Conservation (phyloP, 2,797 vertebrate species). For the Gymnothorax javanicus region DNA sequence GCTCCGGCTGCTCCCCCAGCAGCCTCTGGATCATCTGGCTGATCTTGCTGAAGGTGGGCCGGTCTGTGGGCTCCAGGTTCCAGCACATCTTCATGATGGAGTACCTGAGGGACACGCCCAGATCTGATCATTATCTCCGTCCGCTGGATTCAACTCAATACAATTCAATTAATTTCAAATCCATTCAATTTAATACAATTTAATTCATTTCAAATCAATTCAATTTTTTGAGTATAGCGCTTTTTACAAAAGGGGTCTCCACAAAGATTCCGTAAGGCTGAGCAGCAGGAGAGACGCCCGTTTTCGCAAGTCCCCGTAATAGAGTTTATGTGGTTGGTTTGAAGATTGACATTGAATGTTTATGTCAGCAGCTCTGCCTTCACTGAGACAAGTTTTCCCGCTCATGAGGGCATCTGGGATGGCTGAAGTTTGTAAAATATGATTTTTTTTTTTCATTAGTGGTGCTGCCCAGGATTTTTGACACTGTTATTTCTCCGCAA, state of each 20-base stretch:
- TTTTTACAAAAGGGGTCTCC: not conserved
- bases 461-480: not conserved
- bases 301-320: too few relatives aligned
- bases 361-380: not conserved
- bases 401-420: not conserved
- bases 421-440: not conserved
- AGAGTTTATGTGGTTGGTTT: not conserved
- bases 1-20: slow-evolving; percentile 67
- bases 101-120: slow-evolving; percentile 74
- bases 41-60: slow-evolving; percentile 90
- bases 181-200: too few relatives aligned
- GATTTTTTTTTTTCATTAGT: too few relatives aligned
- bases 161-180: too few relatives aligned
- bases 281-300: too few relatives aligned
- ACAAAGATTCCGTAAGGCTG: too few relatives aligned
- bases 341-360: not conserved
- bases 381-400: not conserved
- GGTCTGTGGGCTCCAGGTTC: slow-evolving; percentile 85
- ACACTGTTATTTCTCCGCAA: not conserved
- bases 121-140: not conserved
- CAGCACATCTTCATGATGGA: slow-evolving; percentile 93
- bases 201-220: not conserved
- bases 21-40: slow-evolving; percentile 81
- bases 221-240: not conserved
- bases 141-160: too few relatives aligned